Evolutionary conservation across 1,140 invertebrate species (phyloP).

Genomic region (Hesperophylax magnus): DNA sequence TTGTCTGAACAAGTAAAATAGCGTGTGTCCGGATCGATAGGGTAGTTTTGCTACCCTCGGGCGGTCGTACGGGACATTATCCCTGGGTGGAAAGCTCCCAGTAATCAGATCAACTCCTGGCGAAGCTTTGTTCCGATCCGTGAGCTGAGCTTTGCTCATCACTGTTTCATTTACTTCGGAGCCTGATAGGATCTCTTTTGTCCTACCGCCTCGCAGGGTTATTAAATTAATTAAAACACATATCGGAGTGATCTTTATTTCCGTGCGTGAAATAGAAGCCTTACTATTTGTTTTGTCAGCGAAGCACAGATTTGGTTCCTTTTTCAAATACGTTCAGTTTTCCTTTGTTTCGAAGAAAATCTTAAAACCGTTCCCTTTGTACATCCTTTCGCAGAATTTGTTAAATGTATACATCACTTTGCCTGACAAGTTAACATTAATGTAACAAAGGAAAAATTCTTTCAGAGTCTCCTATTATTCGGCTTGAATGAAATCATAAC

Average conservation of each 20-base stretch:
- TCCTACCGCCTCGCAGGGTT: constrained; percentile 23
- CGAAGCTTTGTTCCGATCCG: constrained; percentile 30
- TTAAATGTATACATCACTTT: no score
- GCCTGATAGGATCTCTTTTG: constrained; percentile 43
- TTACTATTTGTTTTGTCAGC: constrained; percentile 5
- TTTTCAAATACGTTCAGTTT: not conserved
- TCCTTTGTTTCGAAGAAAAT: not conserved
- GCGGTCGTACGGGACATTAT: constrained; percentile 41
- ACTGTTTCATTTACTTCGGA: constrained; percentile 45
- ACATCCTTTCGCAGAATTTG: no score
- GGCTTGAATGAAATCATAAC: no score
- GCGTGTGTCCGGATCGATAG: constrained; percentile 35
- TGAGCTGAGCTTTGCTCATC: constrained; percentile 38
- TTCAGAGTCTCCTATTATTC: no score
- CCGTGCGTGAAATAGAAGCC: constrained; percentile 30
- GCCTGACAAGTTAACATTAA: no score
- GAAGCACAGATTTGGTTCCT: not conserved
- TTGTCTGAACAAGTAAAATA: constrained; percentile 30
- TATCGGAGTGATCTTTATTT: constrained; percentile 40
- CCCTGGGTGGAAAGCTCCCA: constrained; percentile 39
- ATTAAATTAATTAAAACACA: constrained; percentile 47
- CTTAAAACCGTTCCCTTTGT: no score
- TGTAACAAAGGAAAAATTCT: no score
- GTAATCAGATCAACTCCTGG: constrained; percentile 48
- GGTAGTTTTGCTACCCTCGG: constrained; percentile 10